These are phyloP conservation scores for Hydra vulgaris DNA, from an alignment of 30 jellyfish, hydroid and myxozoan genomes.

Conservation along the genomic window DNA sequence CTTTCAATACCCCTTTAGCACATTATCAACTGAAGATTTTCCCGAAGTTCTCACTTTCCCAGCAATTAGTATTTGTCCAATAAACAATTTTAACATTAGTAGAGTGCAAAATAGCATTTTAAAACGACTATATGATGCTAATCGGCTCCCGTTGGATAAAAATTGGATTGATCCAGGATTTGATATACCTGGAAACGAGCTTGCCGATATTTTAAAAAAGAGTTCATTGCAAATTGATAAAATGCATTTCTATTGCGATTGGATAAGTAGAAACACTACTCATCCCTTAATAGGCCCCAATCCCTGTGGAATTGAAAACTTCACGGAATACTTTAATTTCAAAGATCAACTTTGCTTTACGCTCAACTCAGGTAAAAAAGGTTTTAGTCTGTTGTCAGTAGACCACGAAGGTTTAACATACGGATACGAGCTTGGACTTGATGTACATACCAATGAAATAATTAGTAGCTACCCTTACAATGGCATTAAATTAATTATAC, in stretches of 20 bases:
- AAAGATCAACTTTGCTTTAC: slow-evolving; percentile 86
- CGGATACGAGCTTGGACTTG: slow-evolving; percentile 67
- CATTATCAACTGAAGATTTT: slow-evolving; percentile 73
- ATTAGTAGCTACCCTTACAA: slow-evolving; percentile 52
- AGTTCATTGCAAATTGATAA: slow-evolving; percentile 52
- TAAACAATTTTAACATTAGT: slow-evolving; percentile 57
- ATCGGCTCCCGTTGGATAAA: slow-evolving; percentile 30
- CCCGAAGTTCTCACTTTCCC: slow-evolving; percentile 60
- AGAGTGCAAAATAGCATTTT: slow-evolving; percentile 41
- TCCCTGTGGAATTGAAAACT: slow-evolving; percentile 47
- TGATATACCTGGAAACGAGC: slow-evolving; percentile 73
- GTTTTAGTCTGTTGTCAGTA: slow-evolving; percentile 47
- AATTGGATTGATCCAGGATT: slow-evolving; percentile 51
- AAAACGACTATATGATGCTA: background rate
- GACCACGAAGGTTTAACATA: slow-evolving; percentile 80
- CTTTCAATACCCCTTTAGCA: slow-evolving; percentile 81
- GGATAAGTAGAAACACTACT: slow-evolving; percentile 67
- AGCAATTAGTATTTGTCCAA: slow-evolving; percentile 77
- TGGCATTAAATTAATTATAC: slow-evolving; percentile 69
- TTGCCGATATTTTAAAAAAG: slow-evolving; percentile 39
- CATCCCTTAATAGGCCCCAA: slow-evolving; percentile 36
- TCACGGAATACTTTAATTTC: slow-evolving; percentile 48
- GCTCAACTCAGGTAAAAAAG: slow-evolving; percentile 44
- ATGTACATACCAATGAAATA: slow-evolving; percentile 60
- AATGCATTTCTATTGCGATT: slow-evolving; percentile 56